Evolutionary conservation across 2,888 invertebrate genomes (phyloP).

Genomic region (Trachelus tabidus): DNA sequence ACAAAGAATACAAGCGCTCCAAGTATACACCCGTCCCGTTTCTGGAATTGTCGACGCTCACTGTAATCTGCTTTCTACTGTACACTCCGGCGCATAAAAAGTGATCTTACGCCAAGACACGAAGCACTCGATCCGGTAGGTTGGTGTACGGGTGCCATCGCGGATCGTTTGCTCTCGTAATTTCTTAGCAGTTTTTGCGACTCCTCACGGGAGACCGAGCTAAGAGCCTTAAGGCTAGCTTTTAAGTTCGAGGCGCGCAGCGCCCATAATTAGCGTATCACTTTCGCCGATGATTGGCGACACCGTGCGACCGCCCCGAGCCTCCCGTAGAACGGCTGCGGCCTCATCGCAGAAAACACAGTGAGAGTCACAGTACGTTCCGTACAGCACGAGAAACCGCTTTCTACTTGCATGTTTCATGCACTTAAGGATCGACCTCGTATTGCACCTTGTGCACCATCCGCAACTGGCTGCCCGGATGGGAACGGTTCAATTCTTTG

Average conservation of each 20-base stretch:
- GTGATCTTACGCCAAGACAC: neutral
- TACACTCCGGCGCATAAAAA: neutral
- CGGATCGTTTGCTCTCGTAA: slow-evolving; percentile 1
- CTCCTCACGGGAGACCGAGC: neutral
- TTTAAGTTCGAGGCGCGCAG: neutral
- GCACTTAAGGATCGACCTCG: neutral
- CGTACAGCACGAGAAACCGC: slow-evolving; percentile 1
- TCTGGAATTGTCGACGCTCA: neutral
- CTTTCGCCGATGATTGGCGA: slow-evolving; percentile 24
- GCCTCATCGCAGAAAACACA: neutral
- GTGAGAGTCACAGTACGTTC: neutral
- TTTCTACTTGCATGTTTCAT: slow-evolving; percentile 1
- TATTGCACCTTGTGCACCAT: neutral
- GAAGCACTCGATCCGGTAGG: neutral
- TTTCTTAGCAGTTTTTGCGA: neutral
- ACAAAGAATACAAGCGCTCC: neutral
- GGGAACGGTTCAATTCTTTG: neutral
- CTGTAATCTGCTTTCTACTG: neutral
- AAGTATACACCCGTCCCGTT: neutral
- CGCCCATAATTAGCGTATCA: slow-evolving; percentile 25
- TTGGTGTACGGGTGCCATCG: neutral
- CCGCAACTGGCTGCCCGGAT: neutral
- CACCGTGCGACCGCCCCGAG: slow-evolving; percentile 11
- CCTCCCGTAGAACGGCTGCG: neutral
- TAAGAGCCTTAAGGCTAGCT: neutral